A percentile compares a stretch with the other conserved stretches of the same genome.
Evolutionary conservation across 2,113 vertebrate genomes (phyloP).

Genomic region (Antechinus stuartii): DNA sequence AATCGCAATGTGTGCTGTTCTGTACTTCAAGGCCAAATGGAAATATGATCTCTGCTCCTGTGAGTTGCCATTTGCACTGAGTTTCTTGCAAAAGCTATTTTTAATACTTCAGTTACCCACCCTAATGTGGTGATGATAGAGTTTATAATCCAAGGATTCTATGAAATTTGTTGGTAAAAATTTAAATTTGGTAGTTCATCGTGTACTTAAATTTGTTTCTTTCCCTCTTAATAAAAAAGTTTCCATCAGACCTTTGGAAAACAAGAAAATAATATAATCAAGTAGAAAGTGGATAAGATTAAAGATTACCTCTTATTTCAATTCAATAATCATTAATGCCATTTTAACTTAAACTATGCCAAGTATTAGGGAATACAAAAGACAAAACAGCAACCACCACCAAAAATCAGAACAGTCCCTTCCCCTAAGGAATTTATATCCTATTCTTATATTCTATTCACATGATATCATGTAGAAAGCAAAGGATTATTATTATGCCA

Average conservation of each 20-base stretch:
- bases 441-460: neutral
- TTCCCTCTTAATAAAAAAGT: conserved; percentile 32
- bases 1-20: conserved; percentile 19
- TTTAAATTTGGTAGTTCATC: conserved; percentile 35
- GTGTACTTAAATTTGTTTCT: conserved; percentile 43
- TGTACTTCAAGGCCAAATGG: conserved; percentile 42
- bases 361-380: neutral
- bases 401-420: neutral
- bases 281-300: conserved; percentile 18
- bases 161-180: neutral
- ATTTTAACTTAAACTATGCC: neutral
- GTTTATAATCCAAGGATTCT: conserved; percentile 14
- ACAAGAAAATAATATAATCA: neutral
- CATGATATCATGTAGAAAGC: no score
- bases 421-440: neutral
- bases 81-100: conserved; percentile 54
- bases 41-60: conserved; percentile 50
- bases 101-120: conserved; percentile 44
- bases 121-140: neutral
- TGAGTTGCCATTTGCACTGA: conserved; percentile 29
- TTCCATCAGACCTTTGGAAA: conserved; percentile 23
- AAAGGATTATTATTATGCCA: no score
- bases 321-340: neutral
- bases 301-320: neutral
- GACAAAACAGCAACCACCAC: neutral